phyloP scores from a whole-genome alignment of 2,113 vertebrate species.

The Podilymbus podiceps region DNA sequence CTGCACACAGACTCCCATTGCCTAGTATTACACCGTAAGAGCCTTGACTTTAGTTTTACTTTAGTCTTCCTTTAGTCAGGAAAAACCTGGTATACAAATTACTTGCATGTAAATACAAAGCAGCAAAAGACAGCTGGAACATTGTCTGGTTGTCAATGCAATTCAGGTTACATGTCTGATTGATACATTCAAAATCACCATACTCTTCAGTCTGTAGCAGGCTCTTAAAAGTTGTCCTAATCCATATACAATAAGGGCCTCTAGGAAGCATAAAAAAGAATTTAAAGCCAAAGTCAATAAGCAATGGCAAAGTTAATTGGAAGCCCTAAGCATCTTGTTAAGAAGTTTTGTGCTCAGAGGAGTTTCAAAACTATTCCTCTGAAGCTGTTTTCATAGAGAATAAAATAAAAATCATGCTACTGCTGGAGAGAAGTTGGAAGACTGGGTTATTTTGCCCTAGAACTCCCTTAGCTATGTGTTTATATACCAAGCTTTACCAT shows the following conservation, averaged over 20 bases:
- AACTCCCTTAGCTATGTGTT: neutral
- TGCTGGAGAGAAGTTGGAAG: neutral
- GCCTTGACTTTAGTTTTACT: neutral
- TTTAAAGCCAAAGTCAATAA: neutral
- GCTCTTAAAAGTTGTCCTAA: neutral
- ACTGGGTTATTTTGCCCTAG: neutral
- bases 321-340: neutral
- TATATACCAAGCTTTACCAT: neutral
- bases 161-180: neutral
- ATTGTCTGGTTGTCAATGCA: neutral
- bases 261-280: neutral
- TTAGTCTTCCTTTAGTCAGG: neutral
- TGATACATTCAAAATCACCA: neutral
- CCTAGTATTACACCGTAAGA: neutral
- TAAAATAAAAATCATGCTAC: neutral
- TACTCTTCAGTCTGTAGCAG: neutral
- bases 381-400: neutral
- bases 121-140: neutral
- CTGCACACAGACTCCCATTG: neutral
- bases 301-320: neutral
- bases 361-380: neutral
- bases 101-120: neutral
- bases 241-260: neutral
- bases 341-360: neutral
- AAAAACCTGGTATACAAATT: neutral